Percentiles rank a stretch among this genome's conserved stretches.
These are phyloP conservation scores for Chinchilla lanigera DNA, from an alignment of 2,113 vertebrate species.

Conservation along the genomic window DNA sequence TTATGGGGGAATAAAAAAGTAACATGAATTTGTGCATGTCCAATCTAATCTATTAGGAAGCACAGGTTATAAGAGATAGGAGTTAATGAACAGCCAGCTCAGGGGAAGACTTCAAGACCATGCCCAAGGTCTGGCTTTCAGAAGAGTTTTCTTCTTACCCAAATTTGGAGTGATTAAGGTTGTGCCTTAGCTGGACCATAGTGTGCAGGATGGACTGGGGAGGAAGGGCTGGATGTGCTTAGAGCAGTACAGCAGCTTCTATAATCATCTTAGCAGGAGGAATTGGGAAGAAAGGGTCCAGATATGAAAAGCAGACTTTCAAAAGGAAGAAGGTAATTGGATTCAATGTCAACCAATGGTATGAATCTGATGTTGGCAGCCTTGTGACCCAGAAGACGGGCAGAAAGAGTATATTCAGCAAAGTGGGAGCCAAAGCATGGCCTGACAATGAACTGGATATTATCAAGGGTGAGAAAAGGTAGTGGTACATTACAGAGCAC, in stretches of 20 bases:
- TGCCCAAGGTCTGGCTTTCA: not conserved
- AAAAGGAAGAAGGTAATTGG: constrained; percentile 19
- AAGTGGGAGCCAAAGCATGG: not conserved
- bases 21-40: not conserved
- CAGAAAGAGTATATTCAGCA: not conserved
- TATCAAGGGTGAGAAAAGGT: not conserved
- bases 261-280: not conserved
- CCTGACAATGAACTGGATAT: not conserved
- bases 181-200: not conserved
- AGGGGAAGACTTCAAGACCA: not conserved
- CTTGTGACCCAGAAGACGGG: not conserved
- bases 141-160: not conserved
- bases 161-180: not conserved
- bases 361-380: not conserved
- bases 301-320: not conserved
- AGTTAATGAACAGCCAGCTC: not conserved
- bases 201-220: not conserved
- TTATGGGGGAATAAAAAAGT: not conserved
- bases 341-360: not conserved
- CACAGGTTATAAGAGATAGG: not conserved
- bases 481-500: not conserved
- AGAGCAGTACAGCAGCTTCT: not conserved
- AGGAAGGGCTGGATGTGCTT: not conserved
- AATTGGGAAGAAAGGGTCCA: not conserved
- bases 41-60: not conserved